Evolutionary conservation across 2,113 vertebrate species (phyloP).

Genomic region (Esox niger): DNA sequence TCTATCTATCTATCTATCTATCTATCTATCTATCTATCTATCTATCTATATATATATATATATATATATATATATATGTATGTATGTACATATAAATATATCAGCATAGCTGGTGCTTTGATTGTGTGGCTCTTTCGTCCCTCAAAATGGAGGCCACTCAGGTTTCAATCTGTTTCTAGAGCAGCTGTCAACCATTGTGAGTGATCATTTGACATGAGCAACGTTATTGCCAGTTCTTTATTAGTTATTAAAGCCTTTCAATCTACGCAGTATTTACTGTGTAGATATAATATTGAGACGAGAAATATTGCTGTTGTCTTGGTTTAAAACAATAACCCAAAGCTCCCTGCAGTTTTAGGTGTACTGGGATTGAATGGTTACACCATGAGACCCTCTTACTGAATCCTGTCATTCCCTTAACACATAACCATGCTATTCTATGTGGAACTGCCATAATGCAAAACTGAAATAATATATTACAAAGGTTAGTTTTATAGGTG

Average conservation of each 20-base stretch:
- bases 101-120: conserved; percentile 35
- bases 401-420: too few species aligned
- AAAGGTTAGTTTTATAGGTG: too few species aligned
- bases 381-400: too few species aligned
- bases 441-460: neutral
- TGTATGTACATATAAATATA: neutral
- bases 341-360: neutral
- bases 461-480: too few species aligned
- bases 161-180: conserved; percentile 60
- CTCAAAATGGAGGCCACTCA: conserved; percentile 44
- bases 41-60: too few species aligned
- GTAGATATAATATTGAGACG: conserved; percentile 35
- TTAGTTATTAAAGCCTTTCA: too few species aligned
- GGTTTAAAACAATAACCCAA: neutral
- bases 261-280: conserved; percentile 23
- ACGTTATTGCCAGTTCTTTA: conserved; percentile 22
- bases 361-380: neutral
- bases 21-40: too few species aligned
- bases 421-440: neutral
- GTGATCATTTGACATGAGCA: conserved; percentile 48
- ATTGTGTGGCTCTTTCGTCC: conserved; percentile 49
- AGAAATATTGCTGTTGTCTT: conserved; percentile 1
- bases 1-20: too few species aligned
- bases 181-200: conserved; percentile 48
- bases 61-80: neutral